Base-by-base conservation (phyloP, 1,140 invertebrate species). In the Ceratosolen solmsi region DNA sequence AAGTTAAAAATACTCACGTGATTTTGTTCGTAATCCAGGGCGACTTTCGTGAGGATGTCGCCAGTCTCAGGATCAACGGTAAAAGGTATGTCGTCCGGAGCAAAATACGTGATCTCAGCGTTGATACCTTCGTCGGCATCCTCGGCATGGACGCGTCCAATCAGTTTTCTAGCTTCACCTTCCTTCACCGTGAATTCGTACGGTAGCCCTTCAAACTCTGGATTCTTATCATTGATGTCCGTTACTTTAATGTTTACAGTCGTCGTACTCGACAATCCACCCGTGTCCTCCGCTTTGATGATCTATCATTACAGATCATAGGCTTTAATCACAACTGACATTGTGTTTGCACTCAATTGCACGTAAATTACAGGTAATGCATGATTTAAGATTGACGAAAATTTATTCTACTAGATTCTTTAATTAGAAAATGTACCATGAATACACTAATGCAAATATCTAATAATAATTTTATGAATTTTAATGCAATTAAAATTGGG, bases 201-300 rank as follows among this genome's bases (percentile, higher is more conserved):
- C 0, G 96, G 96, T 58, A 94, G 85, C 38, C 94, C 94, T 9
- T 95, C 93, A 87, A 98, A 98, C 84, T 95, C 95, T 0, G 95
- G 96, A 91, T 96, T 97, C 83, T 97, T 96, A 85, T 98, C 97
- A 86, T 98, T 98, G 54, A 97, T 96, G 87, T 98, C 97, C 0
- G 96, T 96, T 0, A 98, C 95, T 87, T 95, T 95, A 27, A 98
- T 96, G 86, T 97, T 97, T 0, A 98, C 95, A 1, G 95, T 96
- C 0, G 96, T 95, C 1, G 95, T 96, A 82, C 94, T 96, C 0
- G 94, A 95, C 38, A 98, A 89, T 54, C 96, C 96, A 20, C 96
- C 96, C 25, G 94, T 94, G 89, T 98, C 97, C 89, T 97, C 96
- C 0, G 96, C 97, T 92, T 94, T 95, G 36, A 98, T 94, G 80